Evolutionary conservation across 2,113 vertebrate genomes (phyloP).

Genomic region (Neotragus pygmaeus): DNA sequence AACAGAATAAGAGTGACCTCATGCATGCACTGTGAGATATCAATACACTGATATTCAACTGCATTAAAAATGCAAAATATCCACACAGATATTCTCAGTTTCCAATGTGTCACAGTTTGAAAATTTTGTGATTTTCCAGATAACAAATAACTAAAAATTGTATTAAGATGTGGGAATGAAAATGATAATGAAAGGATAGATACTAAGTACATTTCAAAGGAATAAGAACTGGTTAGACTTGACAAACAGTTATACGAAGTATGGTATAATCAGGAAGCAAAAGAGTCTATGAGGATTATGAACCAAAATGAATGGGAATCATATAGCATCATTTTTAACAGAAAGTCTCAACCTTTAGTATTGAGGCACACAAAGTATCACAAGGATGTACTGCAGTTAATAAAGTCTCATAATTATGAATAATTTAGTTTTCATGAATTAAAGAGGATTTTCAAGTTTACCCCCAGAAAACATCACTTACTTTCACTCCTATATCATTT

Average conservation of each 20-base stretch:
- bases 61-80: neutral
- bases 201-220: neutral
- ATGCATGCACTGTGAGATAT: neutral
- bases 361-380: neutral
- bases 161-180: neutral
- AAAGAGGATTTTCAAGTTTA: slow-evolving; percentile 29
- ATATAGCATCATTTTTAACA: neutral
- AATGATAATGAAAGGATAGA: neutral
- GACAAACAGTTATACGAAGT: neutral
- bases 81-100: neutral
- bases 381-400: slow-evolving; percentile 2
- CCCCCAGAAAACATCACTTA: neutral
- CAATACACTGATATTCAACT: neutral
- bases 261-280: neutral
- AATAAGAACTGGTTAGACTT: neutral
- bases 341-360: neutral
- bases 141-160: neutral
- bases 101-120: neutral
- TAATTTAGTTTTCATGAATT: slow-evolving; percentile 67
- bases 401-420: neutral
- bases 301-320: neutral
- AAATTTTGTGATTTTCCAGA: neutral
- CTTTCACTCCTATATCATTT: neutral
- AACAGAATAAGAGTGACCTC: neutral
- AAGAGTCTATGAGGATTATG: neutral